phyloP scores from a whole-genome alignment of 1,140 invertebrate species.

The Lepidotrigona ventralis region DNA sequence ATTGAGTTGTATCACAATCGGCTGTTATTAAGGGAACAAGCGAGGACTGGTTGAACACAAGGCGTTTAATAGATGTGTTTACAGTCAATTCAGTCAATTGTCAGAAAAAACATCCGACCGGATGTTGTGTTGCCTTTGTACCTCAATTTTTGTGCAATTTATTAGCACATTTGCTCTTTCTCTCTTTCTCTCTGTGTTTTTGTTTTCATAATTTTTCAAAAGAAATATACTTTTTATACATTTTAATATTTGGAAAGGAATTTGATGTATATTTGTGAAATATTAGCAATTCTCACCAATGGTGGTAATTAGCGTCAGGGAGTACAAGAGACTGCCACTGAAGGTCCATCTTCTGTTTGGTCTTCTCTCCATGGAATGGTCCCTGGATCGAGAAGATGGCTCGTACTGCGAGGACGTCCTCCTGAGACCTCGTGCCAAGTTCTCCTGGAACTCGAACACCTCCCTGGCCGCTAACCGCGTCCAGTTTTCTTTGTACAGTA shows the following conservation, averaged over 20 bases:
- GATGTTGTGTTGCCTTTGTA: background rate
- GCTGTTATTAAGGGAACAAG: background rate
- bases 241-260: no score
- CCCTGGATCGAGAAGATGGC: constrained; percentile 67
- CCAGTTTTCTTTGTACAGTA: constrained; percentile 97
- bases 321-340: constrained; percentile 95
- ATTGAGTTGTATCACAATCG: background rate
- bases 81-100: no score
- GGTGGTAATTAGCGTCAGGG: constrained; percentile 96
- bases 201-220: no score
- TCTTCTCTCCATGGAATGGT: constrained; percentile 77
- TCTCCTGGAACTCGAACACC: constrained; percentile 91
- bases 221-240: no score
- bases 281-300: constrained; percentile 85
- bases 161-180: background rate
- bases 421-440: constrained; percentile 78
- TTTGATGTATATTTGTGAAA: background rate
- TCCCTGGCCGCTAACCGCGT: constrained; percentile 91
- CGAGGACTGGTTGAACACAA: background rate
- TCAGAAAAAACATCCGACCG: background rate
- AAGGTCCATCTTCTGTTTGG: constrained; percentile 90
- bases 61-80: background rate
- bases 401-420: constrained; percentile 74
- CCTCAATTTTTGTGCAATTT: background rate
- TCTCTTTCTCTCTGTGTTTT: no score